These are phyloP conservation scores for Paelopatides confundens DNA, from an alignment of 53 echinoderm and acorn worm species.

Conservation along the genomic window DNA sequence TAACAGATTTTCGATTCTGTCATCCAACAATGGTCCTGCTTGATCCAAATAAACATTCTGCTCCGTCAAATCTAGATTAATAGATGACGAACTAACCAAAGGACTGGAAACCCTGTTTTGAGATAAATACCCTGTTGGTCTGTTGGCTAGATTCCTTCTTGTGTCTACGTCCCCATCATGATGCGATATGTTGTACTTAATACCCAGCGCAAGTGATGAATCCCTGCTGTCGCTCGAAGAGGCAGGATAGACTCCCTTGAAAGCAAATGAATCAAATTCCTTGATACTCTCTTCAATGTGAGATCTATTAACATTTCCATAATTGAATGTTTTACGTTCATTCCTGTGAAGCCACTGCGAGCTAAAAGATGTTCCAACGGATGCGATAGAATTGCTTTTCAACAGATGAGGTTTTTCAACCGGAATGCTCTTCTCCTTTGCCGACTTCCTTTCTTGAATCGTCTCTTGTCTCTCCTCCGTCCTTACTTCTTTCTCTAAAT, in stretches of 20 bases:
- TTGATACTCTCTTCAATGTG: neutral
- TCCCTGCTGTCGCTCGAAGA: neutral
- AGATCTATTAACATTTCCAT: neutral
- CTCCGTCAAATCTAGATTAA: neutral
- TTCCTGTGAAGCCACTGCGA: constrained; percentile 16
- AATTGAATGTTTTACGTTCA: neutral
- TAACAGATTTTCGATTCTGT: neutral
- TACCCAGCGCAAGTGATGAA: neutral
- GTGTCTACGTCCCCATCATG: neutral
- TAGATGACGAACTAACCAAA: neutral
- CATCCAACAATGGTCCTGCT: neutral
- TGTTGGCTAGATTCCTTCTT: neutral
- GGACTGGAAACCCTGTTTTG: neutral
- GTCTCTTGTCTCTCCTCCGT: neutral
- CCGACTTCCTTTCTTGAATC: neutral
- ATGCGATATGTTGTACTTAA: neutral
- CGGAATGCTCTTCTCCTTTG: neutral
- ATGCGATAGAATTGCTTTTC: constrained; percentile 62
- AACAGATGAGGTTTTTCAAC: neutral
- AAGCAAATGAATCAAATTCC: neutral
- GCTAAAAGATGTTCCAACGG: constrained; percentile 7
- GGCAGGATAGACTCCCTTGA: neutral
- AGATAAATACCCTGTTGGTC: neutral
- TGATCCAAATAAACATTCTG: neutral
- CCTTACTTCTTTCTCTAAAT: neutral